Evolutionary conservation across 2,888 invertebrate species (phyloP).

Genomic region (Masnerella sp.): DNA sequence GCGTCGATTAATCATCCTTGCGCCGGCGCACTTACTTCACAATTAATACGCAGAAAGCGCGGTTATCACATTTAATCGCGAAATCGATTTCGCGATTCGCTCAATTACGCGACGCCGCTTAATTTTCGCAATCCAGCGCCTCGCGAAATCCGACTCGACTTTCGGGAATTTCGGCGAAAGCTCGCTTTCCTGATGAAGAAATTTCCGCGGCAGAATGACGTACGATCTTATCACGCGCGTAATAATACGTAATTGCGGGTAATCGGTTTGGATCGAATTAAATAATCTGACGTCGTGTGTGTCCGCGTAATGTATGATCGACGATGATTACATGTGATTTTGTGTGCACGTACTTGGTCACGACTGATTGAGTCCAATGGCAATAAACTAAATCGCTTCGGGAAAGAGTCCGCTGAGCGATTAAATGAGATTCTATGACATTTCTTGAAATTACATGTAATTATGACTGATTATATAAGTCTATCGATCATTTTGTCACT

Average conservation of each 20-base stretch:
- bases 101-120: slow-evolving; percentile 38
- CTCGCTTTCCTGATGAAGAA: slow-evolving; percentile 19
- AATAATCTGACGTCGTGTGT: slow-evolving; percentile 32
- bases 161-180: slow-evolving; percentile 25
- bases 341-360: slow-evolving; percentile 32
- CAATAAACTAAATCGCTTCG: slow-evolving; percentile 35
- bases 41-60: slow-evolving; percentile 43
- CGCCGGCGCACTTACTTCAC: slow-evolving; percentile 29
- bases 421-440: slow-evolving; percentile 44
- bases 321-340: slow-evolving; percentile 48
- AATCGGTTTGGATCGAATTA: slow-evolving; percentile 48
- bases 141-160: too few relatives aligned
- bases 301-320: slow-evolving; percentile 48
- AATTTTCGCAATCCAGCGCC: slow-evolving; percentile 40
- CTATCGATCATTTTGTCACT: slow-evolving; percentile 33
- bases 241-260: slow-evolving; percentile 50
- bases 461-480: slow-evolving; percentile 6
- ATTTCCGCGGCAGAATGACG: slow-evolving; percentile 39
- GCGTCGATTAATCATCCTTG: slow-evolving; percentile 54
- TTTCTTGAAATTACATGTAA: slow-evolving; percentile 41
- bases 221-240: slow-evolving; percentile 33
- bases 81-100: slow-evolving; percentile 48
- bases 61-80: slow-evolving; percentile 51
- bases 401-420: slow-evolving; percentile 7
- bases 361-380: slow-evolving; percentile 28